Percentiles rank a stretch among this genome's conserved stretches.
phyloP scores from a whole-genome alignment of 2,113 vertebrate genomes.

The Ammodytes marinus region DNA sequence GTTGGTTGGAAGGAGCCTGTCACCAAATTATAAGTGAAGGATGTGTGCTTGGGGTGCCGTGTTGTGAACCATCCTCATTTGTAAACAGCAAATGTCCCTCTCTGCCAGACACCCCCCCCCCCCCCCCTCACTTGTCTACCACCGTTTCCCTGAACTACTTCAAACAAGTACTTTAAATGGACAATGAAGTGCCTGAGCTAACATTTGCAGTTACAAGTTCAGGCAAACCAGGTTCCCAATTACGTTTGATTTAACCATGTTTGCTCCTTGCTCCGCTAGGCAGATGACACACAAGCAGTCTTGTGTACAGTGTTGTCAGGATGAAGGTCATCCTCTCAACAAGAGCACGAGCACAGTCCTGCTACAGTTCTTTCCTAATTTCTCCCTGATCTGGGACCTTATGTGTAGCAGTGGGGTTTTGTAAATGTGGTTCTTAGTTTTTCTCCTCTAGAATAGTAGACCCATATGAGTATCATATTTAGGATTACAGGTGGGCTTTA shows the following conservation, averaged over 20 bases:
- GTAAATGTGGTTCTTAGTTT: not conserved
- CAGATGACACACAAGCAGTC: not conserved
- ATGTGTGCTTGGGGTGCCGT: slow-evolving; percentile 26
- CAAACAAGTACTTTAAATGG: slow-evolving; percentile 38
- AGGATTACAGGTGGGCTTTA: not conserved
- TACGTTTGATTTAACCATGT: slow-evolving; percentile 56
- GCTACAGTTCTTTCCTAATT: slow-evolving; percentile 2
- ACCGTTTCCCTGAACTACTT: slow-evolving; percentile 14
- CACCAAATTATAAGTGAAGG: slow-evolving; percentile 51
- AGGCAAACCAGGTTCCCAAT: slow-evolving; percentile 45
- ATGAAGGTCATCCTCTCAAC: slow-evolving; percentile 65
- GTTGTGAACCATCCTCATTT: slow-evolving; percentile 36
- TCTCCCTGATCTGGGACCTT: not conserved
- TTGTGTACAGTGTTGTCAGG: slow-evolving; percentile 8
- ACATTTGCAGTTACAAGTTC: slow-evolving; percentile 34
- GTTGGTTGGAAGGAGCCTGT: slow-evolving; percentile 11
- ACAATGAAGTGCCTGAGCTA: slow-evolving; percentile 15
- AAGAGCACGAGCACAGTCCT: not conserved
- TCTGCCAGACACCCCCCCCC: not conserved
- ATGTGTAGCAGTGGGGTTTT: not conserved
- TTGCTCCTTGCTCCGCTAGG: not conserved
- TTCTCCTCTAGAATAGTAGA: not conserved
- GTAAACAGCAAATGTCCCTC: slow-evolving; percentile 25
- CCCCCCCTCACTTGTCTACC: slow-evolving; percentile 29
- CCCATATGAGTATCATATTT: not conserved